Evolutionary conservation across 2,113 vertebrate genomes (phyloP), one percentile per base, ranked within the genome.

Genomic region (Pagrus major): DNA sequence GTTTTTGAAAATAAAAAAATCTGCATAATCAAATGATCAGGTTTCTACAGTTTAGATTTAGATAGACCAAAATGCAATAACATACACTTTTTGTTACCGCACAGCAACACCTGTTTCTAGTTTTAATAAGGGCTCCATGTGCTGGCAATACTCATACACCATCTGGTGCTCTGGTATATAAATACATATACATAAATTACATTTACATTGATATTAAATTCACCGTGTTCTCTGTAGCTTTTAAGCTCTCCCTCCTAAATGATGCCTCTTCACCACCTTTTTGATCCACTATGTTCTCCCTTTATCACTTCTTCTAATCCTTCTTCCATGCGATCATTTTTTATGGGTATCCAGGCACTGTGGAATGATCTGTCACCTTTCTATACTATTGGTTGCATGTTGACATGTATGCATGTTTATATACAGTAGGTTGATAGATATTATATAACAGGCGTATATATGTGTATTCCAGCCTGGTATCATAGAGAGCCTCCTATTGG

Each of bases 401-500:
- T n/a, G n/a, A n/a, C n/a, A n/a, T n/a, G n/a, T n/a, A n/a, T n/a
- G n/a, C n/a, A n/a, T n/a, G n/a, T n/a, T n/a, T 11, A 37, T 23
- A 52, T 39, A 39, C 14, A 27, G n/a, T 18, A 46, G 25, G 18
- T 15, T n/a, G n/a, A n/a, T n/a, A n/a, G 3, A 46, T 18, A 44
- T 31, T 2, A 46, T 31, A 29, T n/a, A 41, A 49, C 35, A 66
- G 9, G 35, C 52, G 20, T 73, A 16, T 60, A 3, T 56, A 6
- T 44, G 35, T 76, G 16, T 41, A 16, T 37, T 78, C 0, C 31
- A 96, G 95, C 79, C 58, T 0, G 93, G 93, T 4, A 9, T 94
- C 23, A 65, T 96, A n/a, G 85, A 93, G 58, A 82, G 66, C 80
- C 82, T 96, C 54, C 35, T 94, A 1, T 0, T 92, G 65, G 93